Conservation (phyloP, 1,140 invertebrate species). For the Eumaeus atala region DNA sequence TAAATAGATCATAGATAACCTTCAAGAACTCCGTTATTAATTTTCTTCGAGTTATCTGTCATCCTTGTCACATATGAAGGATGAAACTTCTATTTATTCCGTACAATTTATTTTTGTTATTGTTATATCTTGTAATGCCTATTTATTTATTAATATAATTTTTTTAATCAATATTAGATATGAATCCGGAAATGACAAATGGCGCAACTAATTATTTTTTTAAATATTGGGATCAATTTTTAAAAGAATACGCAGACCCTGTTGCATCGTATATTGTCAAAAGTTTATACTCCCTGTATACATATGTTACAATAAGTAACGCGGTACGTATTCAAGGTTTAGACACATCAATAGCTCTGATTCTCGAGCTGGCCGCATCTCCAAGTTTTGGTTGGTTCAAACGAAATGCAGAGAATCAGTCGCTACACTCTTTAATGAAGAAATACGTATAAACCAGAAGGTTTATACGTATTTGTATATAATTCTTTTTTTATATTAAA, state of each 20-base stretch:
- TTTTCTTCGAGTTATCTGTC: not conserved
- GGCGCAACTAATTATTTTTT: constrained; percentile 23
- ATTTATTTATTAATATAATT: too few species aligned
- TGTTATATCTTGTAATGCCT: constrained; percentile 5
- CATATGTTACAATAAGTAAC: constrained; percentile 38
- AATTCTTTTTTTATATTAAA: too few species aligned
- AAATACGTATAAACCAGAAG: too few species aligned
- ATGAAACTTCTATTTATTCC: not conserved
- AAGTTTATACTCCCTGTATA: constrained; percentile 35
- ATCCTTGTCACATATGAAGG: not conserved
- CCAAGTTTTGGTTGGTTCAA: too few species aligned
- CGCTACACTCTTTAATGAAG: too few species aligned
- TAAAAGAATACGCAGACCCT: constrained; percentile 34
- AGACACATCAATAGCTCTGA: not conserved
- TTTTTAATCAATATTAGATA: not conserved
- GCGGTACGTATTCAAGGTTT: constrained; percentile 40
- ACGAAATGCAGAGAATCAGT: too few species aligned
- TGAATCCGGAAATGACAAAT: constrained; percentile 25
- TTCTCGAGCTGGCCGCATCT: too few species aligned
- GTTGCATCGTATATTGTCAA: constrained; percentile 34
- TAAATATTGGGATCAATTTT: constrained; percentile 32
- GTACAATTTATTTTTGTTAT: not conserved
- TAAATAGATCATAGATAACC: not conserved
- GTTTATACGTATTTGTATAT: too few species aligned
- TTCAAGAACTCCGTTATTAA: not conserved